These are phyloP conservation scores for Butorides virescens DNA, from an alignment of 2,113 vertebrate species.

Conservation along the genomic window DNA sequence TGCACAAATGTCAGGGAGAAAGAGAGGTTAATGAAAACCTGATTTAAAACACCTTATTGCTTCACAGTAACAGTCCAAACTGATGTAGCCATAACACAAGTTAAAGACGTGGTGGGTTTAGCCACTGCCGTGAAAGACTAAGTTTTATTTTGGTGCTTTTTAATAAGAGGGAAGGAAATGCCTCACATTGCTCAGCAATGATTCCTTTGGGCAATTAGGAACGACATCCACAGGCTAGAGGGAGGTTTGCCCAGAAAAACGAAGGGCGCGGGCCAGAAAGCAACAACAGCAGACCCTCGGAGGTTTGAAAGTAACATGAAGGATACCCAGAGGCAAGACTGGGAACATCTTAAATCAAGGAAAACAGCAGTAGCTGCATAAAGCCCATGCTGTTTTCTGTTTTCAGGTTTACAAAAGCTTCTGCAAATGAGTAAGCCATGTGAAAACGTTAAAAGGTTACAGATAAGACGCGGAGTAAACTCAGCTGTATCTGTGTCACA, in stretches of 20 bases:
- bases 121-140: slow-evolving; percentile 1
- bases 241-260: slow-evolving; percentile 55
- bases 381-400: slow-evolving; percentile 36
- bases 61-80: neutral
- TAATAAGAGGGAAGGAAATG: slow-evolving; percentile 67
- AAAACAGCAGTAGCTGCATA: neutral
- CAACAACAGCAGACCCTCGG: slow-evolving; percentile 39
- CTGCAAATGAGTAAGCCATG: slow-evolving; percentile 18
- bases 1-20: neutral
- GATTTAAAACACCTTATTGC: neutral
- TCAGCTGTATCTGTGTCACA: slow-evolving; percentile 45
- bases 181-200: slow-evolving; percentile 56
- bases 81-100: neutral
- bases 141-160: slow-evolving; percentile 61
- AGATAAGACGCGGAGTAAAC: slow-evolving; percentile 52
- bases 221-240: slow-evolving; percentile 44
- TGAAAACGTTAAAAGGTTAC: slow-evolving; percentile 56
- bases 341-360: neutral
- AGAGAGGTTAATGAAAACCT: neutral
- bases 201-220: slow-evolving; percentile 62
- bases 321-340: neutral
- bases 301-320: slow-evolving; percentile 40
- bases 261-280: slow-evolving; percentile 9
- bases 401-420: slow-evolving; percentile 34
- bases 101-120: neutral